Percentiles rank a stretch among this genome's conserved stretches.
Evolutionary conservation across 2,888 invertebrate genomes (phyloP).

Genomic region (Aspidapion aeneum): DNA sequence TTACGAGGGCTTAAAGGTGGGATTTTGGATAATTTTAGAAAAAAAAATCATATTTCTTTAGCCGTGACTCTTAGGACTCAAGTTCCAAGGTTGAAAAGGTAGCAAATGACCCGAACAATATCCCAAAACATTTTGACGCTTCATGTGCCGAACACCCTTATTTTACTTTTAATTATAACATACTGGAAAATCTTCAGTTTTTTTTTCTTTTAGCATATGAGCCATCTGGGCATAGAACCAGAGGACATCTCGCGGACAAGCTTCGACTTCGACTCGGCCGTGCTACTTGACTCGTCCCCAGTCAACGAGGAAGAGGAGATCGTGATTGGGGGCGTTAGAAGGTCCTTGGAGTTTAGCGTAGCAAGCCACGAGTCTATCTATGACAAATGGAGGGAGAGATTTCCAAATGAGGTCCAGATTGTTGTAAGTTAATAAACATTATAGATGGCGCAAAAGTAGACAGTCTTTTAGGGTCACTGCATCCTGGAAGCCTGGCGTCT

Average conservation of each 20-base stretch:
- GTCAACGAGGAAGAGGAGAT: constrained; percentile 58
- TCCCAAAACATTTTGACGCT: no score
- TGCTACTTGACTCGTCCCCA: constrained; percentile 47
- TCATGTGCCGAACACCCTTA: no score
- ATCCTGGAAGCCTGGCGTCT: no score
- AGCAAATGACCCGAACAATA: no score
- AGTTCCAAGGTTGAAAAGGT: no score
- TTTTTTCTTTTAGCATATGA: constrained; percentile 44
- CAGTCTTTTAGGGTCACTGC: no score
- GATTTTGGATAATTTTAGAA: no score
- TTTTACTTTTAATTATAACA: no score
- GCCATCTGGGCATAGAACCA: constrained; percentile 50
- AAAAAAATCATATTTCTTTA: no score
- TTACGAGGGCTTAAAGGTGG: no score
- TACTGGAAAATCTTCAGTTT: no score
- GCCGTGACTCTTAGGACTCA: no score
- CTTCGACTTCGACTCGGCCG: constrained; percentile 49
- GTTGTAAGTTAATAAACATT: constrained; percentile 55
- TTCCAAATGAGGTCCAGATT: constrained; percentile 70
- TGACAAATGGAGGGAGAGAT: constrained; percentile 71
- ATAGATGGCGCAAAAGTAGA: neutral
- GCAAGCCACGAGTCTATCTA: constrained; percentile 68
- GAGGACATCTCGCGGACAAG: constrained; percentile 65
- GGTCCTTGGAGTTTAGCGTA: constrained; percentile 44
- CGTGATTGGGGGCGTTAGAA: constrained; percentile 59